phyloP scores from a whole-genome alignment of 37 sponge, comb jelly and placozoan genomes.

The Spongilla lacustris region DNA sequence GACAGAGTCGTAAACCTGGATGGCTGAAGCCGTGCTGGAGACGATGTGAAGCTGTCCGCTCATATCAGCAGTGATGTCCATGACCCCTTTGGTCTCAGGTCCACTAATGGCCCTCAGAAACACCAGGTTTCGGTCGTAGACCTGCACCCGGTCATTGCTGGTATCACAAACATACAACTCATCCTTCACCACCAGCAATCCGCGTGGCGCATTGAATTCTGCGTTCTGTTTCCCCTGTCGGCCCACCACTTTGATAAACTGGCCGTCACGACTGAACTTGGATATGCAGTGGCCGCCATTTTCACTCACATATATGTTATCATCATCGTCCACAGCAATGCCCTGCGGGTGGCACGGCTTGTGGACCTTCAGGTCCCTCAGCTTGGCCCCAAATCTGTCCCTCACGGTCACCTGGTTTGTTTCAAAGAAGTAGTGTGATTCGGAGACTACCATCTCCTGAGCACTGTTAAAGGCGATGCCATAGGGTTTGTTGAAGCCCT shows the following conservation, averaged over 20 bases:
- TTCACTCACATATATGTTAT: constrained; percentile 32
- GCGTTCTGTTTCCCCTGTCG: not conserved
- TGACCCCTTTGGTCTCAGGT: not conserved
- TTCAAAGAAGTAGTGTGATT: not conserved
- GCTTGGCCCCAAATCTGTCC: constrained; percentile 9
- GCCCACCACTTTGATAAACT: constrained; percentile 3
- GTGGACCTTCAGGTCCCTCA: not conserved
- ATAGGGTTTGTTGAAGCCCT: not conserved
- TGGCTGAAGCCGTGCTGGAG: not conserved
- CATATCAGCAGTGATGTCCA: not conserved
- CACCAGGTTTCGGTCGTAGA: constrained; percentile 5
- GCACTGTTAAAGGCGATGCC: constrained; percentile 8
- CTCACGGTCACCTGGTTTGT: constrained; percentile 2
- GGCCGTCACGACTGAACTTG: not conserved
- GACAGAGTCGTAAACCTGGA: not conserved
- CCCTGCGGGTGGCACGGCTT: not conserved
- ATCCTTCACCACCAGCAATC: not conserved
- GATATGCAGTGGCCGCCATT: not conserved
- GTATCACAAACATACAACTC: constrained; percentile 31
- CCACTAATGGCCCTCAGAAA: not conserved
- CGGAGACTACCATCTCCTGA: constrained; percentile 11
- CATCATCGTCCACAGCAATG: constrained; percentile 30
- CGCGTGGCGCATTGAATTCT: not conserved
- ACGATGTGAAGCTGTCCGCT: not conserved
- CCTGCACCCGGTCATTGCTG: constrained; percentile 4